A percentile compares a stretch with the other conserved stretches of the same genome.
phyloP scores from a whole-genome alignment of 2,888 invertebrate genomes.

The Stomorhina lunata region DNA sequence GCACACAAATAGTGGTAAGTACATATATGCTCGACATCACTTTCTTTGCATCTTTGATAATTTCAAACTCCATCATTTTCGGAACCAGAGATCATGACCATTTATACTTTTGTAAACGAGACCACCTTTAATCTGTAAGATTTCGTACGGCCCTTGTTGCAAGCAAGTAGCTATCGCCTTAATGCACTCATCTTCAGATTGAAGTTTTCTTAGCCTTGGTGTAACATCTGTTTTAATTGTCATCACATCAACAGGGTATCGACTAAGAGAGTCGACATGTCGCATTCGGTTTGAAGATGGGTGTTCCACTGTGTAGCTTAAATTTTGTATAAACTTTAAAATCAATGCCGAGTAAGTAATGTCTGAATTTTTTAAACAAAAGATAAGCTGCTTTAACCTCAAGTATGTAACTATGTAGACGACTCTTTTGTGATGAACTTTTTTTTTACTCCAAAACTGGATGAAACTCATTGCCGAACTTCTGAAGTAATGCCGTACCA shows the following conservation, averaged over 20 bases:
- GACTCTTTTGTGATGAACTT: not conserved
- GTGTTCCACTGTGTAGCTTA: conserved; percentile 27
- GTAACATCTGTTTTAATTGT: not conserved
- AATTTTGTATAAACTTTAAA: not conserved
- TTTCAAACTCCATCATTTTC: conserved; percentile 45
- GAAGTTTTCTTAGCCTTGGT: not conserved
- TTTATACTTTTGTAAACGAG: conserved; percentile 43
- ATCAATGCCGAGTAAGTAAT: not conserved
- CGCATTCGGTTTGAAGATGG: not conserved
- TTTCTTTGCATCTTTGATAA: conserved; percentile 17
- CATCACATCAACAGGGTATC: conserved; percentile 3
- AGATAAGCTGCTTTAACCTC: not conserved
- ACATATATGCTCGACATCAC: too few species aligned
- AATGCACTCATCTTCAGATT: not conserved
- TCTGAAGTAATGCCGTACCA: conserved; percentile 57
- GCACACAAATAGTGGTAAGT: too few species aligned
- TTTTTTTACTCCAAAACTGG: not conserved
- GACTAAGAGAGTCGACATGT: conserved; percentile 43
- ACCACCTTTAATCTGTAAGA: conserved; percentile 44
- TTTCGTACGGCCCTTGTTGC: conserved; percentile 39
- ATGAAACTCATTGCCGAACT: not conserved
- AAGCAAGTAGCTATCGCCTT: not conserved
- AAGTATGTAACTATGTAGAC: not conserved
- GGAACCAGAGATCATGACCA: conserved; percentile 53
- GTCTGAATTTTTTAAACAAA: not conserved